Percentiles rank a stretch among this genome's conserved stretches.
Evolutionary conservation across 2,888 invertebrate genomes (phyloP).

Genomic region (Sarcophaga subvicina): DNA sequence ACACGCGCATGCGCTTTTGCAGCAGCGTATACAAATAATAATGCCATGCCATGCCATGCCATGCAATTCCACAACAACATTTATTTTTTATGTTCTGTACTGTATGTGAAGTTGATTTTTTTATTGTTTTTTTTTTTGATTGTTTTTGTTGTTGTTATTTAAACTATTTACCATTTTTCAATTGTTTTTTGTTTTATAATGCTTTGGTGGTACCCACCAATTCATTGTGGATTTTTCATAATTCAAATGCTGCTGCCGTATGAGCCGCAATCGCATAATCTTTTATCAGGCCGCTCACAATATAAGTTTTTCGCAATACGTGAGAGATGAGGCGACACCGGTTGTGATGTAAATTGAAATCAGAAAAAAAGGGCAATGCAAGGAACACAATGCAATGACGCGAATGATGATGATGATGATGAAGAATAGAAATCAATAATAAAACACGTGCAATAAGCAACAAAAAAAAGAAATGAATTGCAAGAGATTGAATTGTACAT

Average conservation of each 20-base stretch:
- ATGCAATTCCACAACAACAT: not conserved
- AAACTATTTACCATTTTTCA: conserved; percentile 31
- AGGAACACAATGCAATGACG: not conserved
- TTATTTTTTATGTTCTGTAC: not conserved
- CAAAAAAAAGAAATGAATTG: not conserved
- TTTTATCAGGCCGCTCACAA: conserved; percentile 59
- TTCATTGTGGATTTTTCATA: conserved; percentile 64
- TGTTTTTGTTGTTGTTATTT: conserved; percentile 28
- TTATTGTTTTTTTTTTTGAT: conserved; percentile 14
- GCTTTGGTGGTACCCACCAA: not conserved
- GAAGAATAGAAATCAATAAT: conserved; percentile 50
- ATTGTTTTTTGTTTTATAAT: not conserved
- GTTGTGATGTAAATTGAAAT: conserved; percentile 47
- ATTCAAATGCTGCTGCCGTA: conserved; percentile 63
- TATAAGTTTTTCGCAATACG: conserved; percentile 44
- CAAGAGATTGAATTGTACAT: conserved; percentile 21
- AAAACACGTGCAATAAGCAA: conserved; percentile 57
- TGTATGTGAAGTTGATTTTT: not conserved
- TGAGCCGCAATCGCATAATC: conserved; percentile 54
- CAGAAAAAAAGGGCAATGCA: conserved; percentile 4
- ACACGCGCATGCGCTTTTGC: conserved; percentile 60
- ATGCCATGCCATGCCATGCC: not conserved
- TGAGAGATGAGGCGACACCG: conserved; percentile 58
- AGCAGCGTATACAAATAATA: conserved; percentile 33
- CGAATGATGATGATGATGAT: conserved; percentile 7